These are phyloP conservation scores for Latheticus oryzae DNA, from an alignment of 2,888 invertebrate species.

Conservation along the genomic window DNA sequence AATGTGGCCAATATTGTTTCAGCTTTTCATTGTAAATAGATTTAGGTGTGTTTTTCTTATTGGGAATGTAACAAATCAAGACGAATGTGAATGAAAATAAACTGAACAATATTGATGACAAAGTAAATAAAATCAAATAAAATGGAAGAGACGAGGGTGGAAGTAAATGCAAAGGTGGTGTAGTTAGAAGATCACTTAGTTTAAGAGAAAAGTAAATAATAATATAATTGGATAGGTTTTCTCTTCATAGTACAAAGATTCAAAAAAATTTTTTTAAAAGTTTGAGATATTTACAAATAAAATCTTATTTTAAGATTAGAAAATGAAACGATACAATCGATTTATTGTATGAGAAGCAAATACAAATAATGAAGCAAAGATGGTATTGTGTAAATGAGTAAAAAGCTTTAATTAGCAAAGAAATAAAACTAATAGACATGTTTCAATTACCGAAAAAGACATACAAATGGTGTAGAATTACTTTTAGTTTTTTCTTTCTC, in stretches of 20 bases:
- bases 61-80: slow-evolving; percentile 3
- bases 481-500: slow-evolving; percentile 12
- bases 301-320: too few relatives aligned
- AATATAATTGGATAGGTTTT: slow-evolving; percentile 28
- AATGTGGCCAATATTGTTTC: slow-evolving; percentile 13
- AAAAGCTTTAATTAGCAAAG: slow-evolving; percentile 36
- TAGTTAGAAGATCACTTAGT: slow-evolving; percentile 32
- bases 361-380: slow-evolving; percentile 14
- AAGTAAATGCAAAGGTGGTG: slow-evolving; percentile 34
- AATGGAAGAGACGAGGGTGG: slow-evolving; percentile 13
- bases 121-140: slow-evolving; percentile 25
- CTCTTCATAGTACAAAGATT: slow-evolving; percentile 5
- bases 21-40: slow-evolving; percentile 10
- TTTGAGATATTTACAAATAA: slow-evolving; percentile 23
- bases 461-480: slow-evolving; percentile 15
- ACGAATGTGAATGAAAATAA: too few relatives aligned
- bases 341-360: slow-evolving; percentile 21
- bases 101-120: slow-evolving; percentile 31
- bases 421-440: slow-evolving; percentile 27
- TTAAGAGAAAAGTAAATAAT: slow-evolving; percentile 33
- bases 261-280: too few relatives aligned
- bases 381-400: slow-evolving; percentile 31
- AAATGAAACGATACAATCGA: too few relatives aligned
- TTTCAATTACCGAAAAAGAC: slow-evolving; percentile 22
- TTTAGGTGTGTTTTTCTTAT: slow-evolving; percentile 1